These are phyloP conservation scores for Acanthornis magna DNA, from an alignment of 2,797 vertebrate species.

Conservation along the genomic window DNA sequence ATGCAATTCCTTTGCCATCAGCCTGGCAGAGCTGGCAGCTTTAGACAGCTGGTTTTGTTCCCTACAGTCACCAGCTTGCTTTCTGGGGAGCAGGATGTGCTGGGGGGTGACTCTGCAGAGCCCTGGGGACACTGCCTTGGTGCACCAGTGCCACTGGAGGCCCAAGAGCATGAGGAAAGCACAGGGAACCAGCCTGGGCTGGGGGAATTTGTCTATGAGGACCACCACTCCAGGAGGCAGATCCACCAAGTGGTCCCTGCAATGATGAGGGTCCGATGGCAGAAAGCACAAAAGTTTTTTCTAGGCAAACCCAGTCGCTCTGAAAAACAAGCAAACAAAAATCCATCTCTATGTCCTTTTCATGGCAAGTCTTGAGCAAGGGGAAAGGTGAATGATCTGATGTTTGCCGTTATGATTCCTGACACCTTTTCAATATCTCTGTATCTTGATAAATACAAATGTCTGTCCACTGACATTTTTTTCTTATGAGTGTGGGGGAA, in stretches of 20 bases:
- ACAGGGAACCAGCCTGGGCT: neutral
- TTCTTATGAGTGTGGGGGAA: neutral
- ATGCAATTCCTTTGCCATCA: neutral
- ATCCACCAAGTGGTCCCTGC: neutral
- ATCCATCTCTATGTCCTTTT: neutral
- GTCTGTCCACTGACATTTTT: neutral
- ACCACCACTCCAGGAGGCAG: neutral
- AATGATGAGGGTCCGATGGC: neutral
- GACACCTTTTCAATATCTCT: neutral
- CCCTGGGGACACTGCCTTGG: accelerated
- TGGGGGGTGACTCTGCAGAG: neutral
- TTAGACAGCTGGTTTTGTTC: neutral
- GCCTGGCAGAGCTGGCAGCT: neutral
- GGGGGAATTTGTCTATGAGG: neutral
- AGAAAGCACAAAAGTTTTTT: neutral
- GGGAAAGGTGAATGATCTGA: neutral
- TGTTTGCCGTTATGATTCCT: neutral
- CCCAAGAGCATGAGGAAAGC: neutral
- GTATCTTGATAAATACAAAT: neutral
- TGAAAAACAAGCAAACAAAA: neutral
- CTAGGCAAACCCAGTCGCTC: neutral
- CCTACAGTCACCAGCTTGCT: neutral
- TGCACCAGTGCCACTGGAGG: neutral
- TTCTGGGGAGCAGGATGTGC: neutral
- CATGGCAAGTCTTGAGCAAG: neutral